Base-by-base conservation (phyloP, 2,113 vertebrate species). In the Rana temporaria region DNA sequence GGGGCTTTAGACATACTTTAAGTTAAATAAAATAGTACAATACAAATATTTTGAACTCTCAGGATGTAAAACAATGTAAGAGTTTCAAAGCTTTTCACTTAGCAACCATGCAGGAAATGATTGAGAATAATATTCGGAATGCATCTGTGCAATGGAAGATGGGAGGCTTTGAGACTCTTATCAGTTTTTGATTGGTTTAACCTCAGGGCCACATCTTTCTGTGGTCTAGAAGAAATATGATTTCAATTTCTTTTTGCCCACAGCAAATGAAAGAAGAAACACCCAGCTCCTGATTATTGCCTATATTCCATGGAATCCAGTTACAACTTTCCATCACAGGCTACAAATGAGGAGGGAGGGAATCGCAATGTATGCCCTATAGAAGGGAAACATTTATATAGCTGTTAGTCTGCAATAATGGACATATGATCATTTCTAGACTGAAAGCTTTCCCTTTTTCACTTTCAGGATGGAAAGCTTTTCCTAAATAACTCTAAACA, bases 241-340 rank as follows among this genome's bases (percentile, higher is more conserved):
- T 34, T 73, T 53, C 70, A 73, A 32, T 73, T 73, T 30, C 18
- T 57, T 57, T 57, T 73, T 57, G 16, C 70, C 70, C 11, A 55
- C 26, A 55, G 69, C 48, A 52, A 53, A 8, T 53, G 42, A 22
- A 53, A 24, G 20, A 18, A 73, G 9, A 16, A n/a, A n/a, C 19
- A 14, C 32, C 16, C 17, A 57, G 70, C 24, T 20, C 17, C 8
- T 56, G 24, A 53, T 53, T 72, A 56, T 48, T 48, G 42, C 26
- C 8, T 55, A 72, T 72, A 18, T 26, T 56, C 17, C 9, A 57
- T 18, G 32, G 24, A 34, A n/a, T 18, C 2, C 70, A n/a, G 30
- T 19, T 11, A 5, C 32, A 57, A 73, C 53, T 73, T 56, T 30
- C 15, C 69, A 72, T 32, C 52, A 72, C 52, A n/a, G 18, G 18